Conservation (phyloP, 2,113 vertebrate species). For the Electrona antarctica region DNA sequence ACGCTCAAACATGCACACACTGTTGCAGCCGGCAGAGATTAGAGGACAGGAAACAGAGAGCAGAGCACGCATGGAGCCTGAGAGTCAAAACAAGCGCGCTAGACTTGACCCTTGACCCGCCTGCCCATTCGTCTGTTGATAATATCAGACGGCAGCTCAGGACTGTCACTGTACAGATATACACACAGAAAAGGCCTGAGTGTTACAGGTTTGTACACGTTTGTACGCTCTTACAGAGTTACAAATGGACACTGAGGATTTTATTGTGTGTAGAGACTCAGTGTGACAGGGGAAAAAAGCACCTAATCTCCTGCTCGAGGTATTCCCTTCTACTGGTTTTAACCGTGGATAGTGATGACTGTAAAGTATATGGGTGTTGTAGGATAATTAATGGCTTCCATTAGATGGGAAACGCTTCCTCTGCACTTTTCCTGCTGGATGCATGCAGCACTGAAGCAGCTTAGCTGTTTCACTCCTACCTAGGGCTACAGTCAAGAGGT, state of each 20-base stretch:
- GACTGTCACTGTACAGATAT: not conserved
- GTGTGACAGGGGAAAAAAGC: slow-evolving; percentile 28
- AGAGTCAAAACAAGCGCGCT: slow-evolving; percentile 69
- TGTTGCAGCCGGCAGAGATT: slow-evolving; percentile 63
- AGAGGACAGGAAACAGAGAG: slow-evolving; percentile 59
- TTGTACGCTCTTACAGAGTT: no score
- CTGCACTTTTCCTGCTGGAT: slow-evolving; percentile 69
- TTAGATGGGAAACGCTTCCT: slow-evolving; percentile 66
- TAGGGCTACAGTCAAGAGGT: slow-evolving; percentile 66
- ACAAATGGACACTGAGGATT: no score
- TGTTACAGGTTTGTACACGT: slow-evolving; percentile 24
- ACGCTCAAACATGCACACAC: slow-evolving; percentile 1
- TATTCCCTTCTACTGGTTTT: slow-evolving; percentile 38
- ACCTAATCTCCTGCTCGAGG: slow-evolving; percentile 29
- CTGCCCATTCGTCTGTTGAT: slow-evolving; percentile 71
- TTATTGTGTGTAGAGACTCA: slow-evolving; percentile 1
- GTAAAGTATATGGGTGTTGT: slow-evolving; percentile 50
- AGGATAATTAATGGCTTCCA: slow-evolving; percentile 72
- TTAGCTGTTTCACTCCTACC: slow-evolving; percentile 64
- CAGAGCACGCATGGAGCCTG: slow-evolving; percentile 43
- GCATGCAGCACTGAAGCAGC: slow-evolving; percentile 67
- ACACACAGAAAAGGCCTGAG: slow-evolving; percentile 34
- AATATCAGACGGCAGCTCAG: slow-evolving; percentile 50
- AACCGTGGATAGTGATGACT: slow-evolving; percentile 53
- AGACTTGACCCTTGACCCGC: slow-evolving; percentile 70